phyloP scores from a whole-genome alignment of 2,888 invertebrate species.

The Drosophila testacea region DNA sequence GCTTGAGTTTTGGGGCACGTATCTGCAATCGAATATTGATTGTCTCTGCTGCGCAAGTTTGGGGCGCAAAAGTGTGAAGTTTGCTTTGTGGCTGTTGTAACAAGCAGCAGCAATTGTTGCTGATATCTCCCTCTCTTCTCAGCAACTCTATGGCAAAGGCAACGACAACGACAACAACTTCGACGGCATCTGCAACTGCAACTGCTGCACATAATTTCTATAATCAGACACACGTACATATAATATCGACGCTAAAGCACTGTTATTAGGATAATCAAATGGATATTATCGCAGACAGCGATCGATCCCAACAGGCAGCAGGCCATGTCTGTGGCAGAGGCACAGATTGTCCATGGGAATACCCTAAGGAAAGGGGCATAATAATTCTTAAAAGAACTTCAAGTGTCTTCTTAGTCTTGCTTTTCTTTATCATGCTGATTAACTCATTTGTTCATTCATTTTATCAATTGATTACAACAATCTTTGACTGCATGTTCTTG shows the following conservation, averaged over 20 bases:
- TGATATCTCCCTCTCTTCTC: not conserved
- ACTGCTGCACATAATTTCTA: constrained; percentile 82
- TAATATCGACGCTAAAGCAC: constrained; percentile 85
- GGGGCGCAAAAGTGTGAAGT: constrained; percentile 79
- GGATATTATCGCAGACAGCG: constrained; percentile 84
- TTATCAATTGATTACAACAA: not conserved
- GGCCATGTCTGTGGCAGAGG: constrained; percentile 5
- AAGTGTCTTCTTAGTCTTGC: constrained; percentile 2
- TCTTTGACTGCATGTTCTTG: no score
- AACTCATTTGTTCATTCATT: constrained; percentile 39
- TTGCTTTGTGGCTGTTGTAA: constrained; percentile 43
- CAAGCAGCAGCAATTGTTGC: constrained; percentile 45
- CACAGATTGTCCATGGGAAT: constrained; percentile 22
- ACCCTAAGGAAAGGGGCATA: constrained; percentile 40
- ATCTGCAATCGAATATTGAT: constrained; percentile 48
- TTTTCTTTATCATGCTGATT: constrained; percentile 14
- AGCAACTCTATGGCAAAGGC: constrained; percentile 3
- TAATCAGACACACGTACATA: constrained; percentile 85
- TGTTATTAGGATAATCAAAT: constrained; percentile 86
- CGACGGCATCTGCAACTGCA: constrained; percentile 32
- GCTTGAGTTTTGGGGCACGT: constrained; percentile 43
- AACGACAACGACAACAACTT: constrained; percentile 5
- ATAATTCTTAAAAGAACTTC: not conserved
- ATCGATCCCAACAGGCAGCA: constrained; percentile 58
- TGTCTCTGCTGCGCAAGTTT: constrained; percentile 40